These are phyloP conservation scores for Abrostola tripartita DNA, from an alignment of 2,888 invertebrate species.

Conservation along the genomic window DNA sequence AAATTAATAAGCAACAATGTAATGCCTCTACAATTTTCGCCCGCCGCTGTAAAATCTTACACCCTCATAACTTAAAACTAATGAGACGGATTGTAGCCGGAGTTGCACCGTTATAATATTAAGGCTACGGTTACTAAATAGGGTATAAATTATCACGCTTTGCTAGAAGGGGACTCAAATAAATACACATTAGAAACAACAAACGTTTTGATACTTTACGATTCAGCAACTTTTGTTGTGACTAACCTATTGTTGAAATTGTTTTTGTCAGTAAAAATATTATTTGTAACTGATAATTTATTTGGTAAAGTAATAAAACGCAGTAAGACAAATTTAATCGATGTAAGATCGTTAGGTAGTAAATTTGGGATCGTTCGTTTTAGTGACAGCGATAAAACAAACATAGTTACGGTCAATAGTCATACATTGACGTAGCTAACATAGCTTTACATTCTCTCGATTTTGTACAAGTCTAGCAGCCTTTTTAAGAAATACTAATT, in stretches of 20 bases:
- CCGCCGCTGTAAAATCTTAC: not conserved
- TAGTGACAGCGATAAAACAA: slow-evolving; percentile 65
- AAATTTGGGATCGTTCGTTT: slow-evolving; percentile 66
- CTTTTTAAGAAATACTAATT: too few relatives aligned
- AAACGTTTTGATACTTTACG: too few relatives aligned
- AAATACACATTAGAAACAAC: not conserved
- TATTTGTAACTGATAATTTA: slow-evolving; percentile 34
- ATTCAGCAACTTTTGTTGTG: too few relatives aligned
- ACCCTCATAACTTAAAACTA: slow-evolving; percentile 16
- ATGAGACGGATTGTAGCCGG: slow-evolving; percentile 15
- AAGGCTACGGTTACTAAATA: slow-evolving; percentile 5
- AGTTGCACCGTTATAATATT: slow-evolving; percentile 8
- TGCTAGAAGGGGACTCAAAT: slow-evolving; percentile 1
- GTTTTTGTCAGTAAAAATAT: not conserved
- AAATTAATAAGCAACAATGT: not conserved
- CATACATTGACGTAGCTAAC: slow-evolving; percentile 2
- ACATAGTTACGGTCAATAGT: slow-evolving; percentile 23
- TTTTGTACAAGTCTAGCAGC: not conserved
- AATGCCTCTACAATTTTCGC: not conserved
- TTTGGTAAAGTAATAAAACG: slow-evolving; percentile 53
- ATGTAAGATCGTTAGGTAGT: slow-evolving; percentile 59
- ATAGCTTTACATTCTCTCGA: not conserved
- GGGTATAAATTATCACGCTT: slow-evolving; percentile 13
- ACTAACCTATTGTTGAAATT: not conserved
- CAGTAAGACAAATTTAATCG: slow-evolving; percentile 62